A percentile compares a stretch with the other conserved stretches of the same genome.
phyloP scores from a whole-genome alignment of 2,797 vertebrate species.

The Enteromius argenteus region DNA sequence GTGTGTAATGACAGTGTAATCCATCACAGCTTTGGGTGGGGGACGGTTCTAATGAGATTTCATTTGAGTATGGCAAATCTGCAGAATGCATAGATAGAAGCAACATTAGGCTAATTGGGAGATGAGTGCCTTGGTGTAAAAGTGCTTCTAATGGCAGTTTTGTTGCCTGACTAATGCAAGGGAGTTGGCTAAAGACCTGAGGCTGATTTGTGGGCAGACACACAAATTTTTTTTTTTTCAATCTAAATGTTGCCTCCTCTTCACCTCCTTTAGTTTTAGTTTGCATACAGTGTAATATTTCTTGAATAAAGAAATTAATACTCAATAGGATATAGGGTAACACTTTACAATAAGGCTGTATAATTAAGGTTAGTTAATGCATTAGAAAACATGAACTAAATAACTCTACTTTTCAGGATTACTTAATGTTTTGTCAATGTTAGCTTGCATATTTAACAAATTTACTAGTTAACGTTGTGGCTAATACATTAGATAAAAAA shows the following conservation, averaged over 20 bases:
- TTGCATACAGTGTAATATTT: constrained; percentile 32
- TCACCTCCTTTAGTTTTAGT: constrained; percentile 19
- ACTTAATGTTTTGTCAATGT: too few species aligned
- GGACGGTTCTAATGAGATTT: constrained; percentile 98
- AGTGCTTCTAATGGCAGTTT: constrained; percentile 99
- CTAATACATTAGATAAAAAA: too few species aligned
- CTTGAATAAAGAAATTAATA: constrained; percentile 36
- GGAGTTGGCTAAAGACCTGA: constrained; percentile 89
- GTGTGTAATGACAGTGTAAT: constrained; percentile 99
- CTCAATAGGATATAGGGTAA: background rate
- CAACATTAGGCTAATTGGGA: constrained; percentile 99
- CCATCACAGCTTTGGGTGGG: constrained; percentile 97
- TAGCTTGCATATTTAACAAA: too few species aligned
- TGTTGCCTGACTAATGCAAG: constrained; percentile 94
- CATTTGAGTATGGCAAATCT: constrained; percentile 88
- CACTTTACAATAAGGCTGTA: too few species aligned
- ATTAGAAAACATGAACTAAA: too few species aligned
- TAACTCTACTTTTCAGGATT: too few species aligned
- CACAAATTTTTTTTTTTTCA: constrained; percentile 31
- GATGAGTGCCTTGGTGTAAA: constrained; percentile 99
- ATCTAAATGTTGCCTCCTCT: constrained; percentile 11
- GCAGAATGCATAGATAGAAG: constrained; percentile 93
- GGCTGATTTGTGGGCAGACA: constrained; percentile 70
- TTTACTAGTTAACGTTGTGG: too few species aligned
- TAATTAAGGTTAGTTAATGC: too few species aligned